A percentile compares a stretch with the other conserved stretches of the same genome.
Conservation (phyloP, 30 jellyfish, hydroid and myxozoan species). For the Aurelia sp. region DNA sequence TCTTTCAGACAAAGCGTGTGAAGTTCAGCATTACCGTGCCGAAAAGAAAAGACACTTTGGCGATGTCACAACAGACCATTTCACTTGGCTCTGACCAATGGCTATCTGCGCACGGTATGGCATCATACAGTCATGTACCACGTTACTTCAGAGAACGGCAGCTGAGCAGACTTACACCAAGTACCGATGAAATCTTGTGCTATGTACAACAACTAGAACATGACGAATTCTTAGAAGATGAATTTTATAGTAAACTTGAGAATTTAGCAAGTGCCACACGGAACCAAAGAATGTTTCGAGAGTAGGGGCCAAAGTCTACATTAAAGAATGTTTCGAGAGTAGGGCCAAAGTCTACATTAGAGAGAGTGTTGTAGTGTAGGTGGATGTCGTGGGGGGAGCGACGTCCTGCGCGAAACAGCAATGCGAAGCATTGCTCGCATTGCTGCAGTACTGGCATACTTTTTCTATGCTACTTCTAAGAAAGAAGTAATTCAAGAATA, state of each 20-base stretch:
- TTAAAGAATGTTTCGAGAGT: background rate
- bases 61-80: conserved; percentile 68
- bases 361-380: no score
- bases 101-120: conserved; percentile 30
- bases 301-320: background rate
- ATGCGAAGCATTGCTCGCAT: no score
- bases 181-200: conserved; percentile 54
- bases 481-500: no score
- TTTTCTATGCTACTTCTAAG: no score
- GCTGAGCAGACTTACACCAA: conserved; percentile 59
- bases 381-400: no score
- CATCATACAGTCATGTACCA: conserved; percentile 56
- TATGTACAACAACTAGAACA: conserved; percentile 59
- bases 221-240: conserved; percentile 69
- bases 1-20: conserved; percentile 56
- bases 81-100: conserved; percentile 72
- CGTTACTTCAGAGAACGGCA: conserved; percentile 26
- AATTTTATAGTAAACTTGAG: conserved; percentile 61
- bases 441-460: no score
- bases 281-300: background rate
- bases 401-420: no score
- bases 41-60: conserved; percentile 50
- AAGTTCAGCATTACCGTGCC: conserved; percentile 43
- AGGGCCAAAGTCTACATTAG: background rate
- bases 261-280: conserved; percentile 37